Percentiles rank a stretch among this genome's conserved stretches.
phyloP scores from a whole-genome alignment of 2,888 invertebrate genomes.

The Cybosia mesomella region DNA sequence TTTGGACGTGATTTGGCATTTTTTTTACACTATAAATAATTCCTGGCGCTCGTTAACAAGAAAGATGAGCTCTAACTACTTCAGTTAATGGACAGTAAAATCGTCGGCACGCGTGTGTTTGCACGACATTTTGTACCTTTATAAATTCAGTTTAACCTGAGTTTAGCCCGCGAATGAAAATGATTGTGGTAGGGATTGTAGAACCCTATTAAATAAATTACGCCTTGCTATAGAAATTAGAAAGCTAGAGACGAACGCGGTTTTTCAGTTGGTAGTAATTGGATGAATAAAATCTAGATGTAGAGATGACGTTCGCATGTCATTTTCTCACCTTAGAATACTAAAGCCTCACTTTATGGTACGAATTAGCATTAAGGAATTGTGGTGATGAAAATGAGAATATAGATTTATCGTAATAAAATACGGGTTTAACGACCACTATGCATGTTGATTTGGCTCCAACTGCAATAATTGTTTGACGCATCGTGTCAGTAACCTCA shows the following conservation, averaged over 20 bases:
- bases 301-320: slow-evolving; percentile 16
- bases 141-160: slow-evolving; percentile 61
- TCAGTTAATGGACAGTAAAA: slow-evolving; percentile 84
- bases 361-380: slow-evolving; percentile 17
- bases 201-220: slow-evolving; percentile 48
- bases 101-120: slow-evolving; percentile 75
- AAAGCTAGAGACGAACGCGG: slow-evolving; percentile 28
- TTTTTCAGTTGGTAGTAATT: slow-evolving; percentile 28
- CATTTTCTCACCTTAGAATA: slow-evolving; percentile 18
- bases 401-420: slow-evolving; percentile 46
- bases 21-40: slow-evolving; percentile 84
- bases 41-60: slow-evolving; percentile 82
- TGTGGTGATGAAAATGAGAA: slow-evolving; percentile 29
- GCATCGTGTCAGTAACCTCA: slow-evolving; percentile 58
- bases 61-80: slow-evolving; percentile 85
- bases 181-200: slow-evolving; percentile 33
- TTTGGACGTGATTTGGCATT: slow-evolving; percentile 68
- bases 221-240: slow-evolving; percentile 39
- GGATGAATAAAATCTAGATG: slow-evolving; percentile 21
- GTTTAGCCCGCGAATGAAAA: slow-evolving; percentile 46
- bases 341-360: slow-evolving; percentile 20
- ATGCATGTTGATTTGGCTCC: slow-evolving; percentile 40
- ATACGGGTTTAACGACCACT: slow-evolving; percentile 53
- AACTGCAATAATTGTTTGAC: slow-evolving; percentile 50
- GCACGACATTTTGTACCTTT: slow-evolving; percentile 69